Percentiles rank a stretch among this genome's conserved stretches.
Evolutionary conservation across 2,797 vertebrate species (phyloP).

Genomic region (Hirundo rustica): DNA sequence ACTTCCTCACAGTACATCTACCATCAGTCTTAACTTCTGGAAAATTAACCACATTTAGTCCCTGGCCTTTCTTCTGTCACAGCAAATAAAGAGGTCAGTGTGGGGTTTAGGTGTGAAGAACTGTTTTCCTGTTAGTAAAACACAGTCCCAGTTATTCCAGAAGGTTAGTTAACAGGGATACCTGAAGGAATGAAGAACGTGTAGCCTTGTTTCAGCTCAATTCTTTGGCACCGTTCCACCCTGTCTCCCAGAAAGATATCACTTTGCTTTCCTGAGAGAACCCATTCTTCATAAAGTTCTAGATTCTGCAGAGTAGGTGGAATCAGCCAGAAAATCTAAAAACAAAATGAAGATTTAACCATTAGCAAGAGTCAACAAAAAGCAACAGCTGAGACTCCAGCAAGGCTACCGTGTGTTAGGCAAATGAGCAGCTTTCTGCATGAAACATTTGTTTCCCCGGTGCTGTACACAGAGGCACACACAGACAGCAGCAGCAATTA

Average conservation of each 20-base stretch:
- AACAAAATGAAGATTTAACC: conserved; percentile 22
- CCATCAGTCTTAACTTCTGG: neutral
- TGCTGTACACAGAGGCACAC: neutral
- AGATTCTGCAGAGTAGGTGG: conserved; percentile 93
- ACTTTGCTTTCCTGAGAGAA: conserved; percentile 95
- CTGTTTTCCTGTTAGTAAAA: neutral
- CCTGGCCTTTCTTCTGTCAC: neutral
- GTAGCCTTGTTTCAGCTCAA: conserved; percentile 92
- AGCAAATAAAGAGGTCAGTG: neutral
- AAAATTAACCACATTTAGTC: neutral
- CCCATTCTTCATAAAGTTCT: conserved; percentile 96
- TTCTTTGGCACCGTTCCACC: conserved; percentile 93
- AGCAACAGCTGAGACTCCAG: neutral
- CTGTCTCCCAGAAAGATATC: conserved; percentile 96
- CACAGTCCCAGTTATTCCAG: neutral
- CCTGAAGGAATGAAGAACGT: conserved; percentile 99
- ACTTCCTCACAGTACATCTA: neutral
- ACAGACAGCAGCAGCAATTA: conserved; percentile 28
- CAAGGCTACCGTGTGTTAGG: neutral
- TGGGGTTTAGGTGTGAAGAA: neutral
- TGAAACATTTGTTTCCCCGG: neutral
- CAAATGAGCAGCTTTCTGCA: neutral
- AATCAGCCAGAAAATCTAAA: conserved; percentile 97
- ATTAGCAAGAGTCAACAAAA: neutral
- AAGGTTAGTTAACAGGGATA: conserved; percentile 62